These are phyloP conservation scores for Drosophila ananassae DNA, from an alignment of 1,140 invertebrate species.

Conservation along the genomic window DNA sequence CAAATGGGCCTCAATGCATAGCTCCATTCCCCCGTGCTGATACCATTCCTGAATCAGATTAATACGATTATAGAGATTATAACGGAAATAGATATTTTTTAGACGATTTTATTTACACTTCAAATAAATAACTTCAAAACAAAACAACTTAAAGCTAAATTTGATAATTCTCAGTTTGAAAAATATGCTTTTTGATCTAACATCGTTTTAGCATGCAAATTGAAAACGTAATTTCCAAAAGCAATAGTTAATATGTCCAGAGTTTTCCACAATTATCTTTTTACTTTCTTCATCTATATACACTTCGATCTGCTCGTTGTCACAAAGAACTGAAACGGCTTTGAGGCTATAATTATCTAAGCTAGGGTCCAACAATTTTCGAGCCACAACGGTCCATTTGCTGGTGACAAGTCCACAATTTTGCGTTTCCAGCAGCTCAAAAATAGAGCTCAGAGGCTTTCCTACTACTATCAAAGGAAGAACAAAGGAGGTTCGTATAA, in stretches of 20 bases:
- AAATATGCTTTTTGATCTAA: not conserved
- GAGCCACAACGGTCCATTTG: constrained; percentile 33
- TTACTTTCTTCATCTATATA: constrained; percentile 41
- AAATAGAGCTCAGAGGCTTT: constrained; percentile 27
- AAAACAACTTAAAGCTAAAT: not conserved
- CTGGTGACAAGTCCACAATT: constrained; percentile 27
- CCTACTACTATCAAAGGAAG: constrained; percentile 23
- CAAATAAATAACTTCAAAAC: not conserved
- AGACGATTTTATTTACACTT: not conserved
- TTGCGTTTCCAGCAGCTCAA: constrained; percentile 41
- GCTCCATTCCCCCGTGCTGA: too few species aligned
- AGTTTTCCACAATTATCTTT: constrained; percentile 6
- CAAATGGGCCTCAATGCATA: too few species aligned
- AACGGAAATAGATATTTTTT: too few species aligned
- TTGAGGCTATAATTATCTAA: not conserved
- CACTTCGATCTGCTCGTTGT: constrained; percentile 20
- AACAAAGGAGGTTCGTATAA: constrained; percentile 21
- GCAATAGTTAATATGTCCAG: constrained; percentile 34
- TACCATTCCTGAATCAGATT: too few species aligned
- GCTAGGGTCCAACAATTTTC: constrained; percentile 3
- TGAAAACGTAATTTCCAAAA: constrained; percentile 41
- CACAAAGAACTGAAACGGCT: constrained; percentile 22
- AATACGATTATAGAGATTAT: too few species aligned
- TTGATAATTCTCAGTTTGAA: not conserved
- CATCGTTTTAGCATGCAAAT: not conserved